Percentiles rank a stretch among this genome's conserved stretches.
These are phyloP conservation scores for Cosmopolites sordidus DNA, from an alignment of 2,888 invertebrate genomes.

Conservation along the genomic window DNA sequence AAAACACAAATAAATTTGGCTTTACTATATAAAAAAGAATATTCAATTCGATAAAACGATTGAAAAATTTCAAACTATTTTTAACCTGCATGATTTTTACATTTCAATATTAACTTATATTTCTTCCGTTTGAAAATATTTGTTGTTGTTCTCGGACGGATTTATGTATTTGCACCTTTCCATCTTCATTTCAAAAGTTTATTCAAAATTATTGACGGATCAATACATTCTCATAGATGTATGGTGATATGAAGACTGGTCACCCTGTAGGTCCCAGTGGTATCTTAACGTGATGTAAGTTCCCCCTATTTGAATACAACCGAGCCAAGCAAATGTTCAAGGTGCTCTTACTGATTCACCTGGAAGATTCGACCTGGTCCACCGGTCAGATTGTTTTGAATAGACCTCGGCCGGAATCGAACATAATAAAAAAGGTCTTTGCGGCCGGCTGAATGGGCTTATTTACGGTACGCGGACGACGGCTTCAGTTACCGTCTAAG, in stretches of 20 bases:
- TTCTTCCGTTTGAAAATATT: no score
- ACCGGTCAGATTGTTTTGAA: constrained; percentile 31
- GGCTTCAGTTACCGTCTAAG: constrained; percentile 29
- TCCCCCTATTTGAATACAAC: constrained; percentile 29
- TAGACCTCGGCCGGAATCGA: constrained; percentile 28
- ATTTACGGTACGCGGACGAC: constrained; percentile 22
- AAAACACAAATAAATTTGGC: no score
- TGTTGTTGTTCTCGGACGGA: neutral
- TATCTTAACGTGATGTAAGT: constrained; percentile 22
- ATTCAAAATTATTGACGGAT: no score
- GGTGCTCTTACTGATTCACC: constrained; percentile 16
- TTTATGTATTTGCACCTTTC: no score
- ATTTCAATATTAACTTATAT: no score
- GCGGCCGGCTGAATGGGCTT: constrained; percentile 25
- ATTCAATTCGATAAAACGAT: no score
- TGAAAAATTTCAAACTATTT: no score
- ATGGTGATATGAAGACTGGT: neutral
- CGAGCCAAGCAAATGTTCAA: constrained; percentile 24
- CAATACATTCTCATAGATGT: no score
- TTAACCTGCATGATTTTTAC: no score
- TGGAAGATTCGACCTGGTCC: constrained; percentile 17
- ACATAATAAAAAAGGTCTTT: constrained; percentile 30
- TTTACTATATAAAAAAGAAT: no score
- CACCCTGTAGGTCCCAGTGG: constrained; percentile 10
- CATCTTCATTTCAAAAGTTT: no score